Evolutionary conservation across 2,113 vertebrate species (phyloP), one percentile per base, ranked within the genome.

Genomic region (Acrocephalus kingi): DNA sequence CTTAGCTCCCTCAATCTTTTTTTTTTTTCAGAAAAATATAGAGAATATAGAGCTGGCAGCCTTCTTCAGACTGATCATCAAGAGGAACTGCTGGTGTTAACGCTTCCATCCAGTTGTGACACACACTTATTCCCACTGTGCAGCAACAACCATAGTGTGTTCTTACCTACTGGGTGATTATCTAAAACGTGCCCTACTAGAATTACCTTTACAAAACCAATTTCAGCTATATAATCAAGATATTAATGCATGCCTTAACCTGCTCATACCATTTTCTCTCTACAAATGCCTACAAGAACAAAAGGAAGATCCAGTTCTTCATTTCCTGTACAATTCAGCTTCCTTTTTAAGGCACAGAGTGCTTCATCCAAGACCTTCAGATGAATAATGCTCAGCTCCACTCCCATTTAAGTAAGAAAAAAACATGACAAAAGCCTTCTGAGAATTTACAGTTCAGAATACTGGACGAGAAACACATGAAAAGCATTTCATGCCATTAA

Each of bases 321-420:
- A 63, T 73, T 56, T 71, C 63, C 72, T 90, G 46, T 28, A 21
- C 37, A 88, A 92, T 88, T 61, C 72, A 90, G 14, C 21, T 89
- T 92, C 79, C 72, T 81, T 90, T 94, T 81, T 61, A 84, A 94
- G 79, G 46, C 61, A 93, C 31, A 31, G 39, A 7, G 11, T 77
- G 63, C 64, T 73, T 83, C 54, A 87, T 52, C 69, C 66, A 75
- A 41, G 66, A 82, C 24, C 12, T 76, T 64, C 55, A 73, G 54
- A 90, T 56, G 17, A 95, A 69, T 58, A 84, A 73, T 17, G 6
- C 37, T 90, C 45, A 89, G 28, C 49, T 68, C 51, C 30, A 10
- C 62, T 95, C 84, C 62, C 76, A 95, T 84, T 92, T 76, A 76
- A 49, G 25, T 82, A 87, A 69, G 69, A 84, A 68, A 78, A 78